Percentiles rank a stretch among this genome's conserved stretches.
Evolutionary conservation across 2,888 invertebrate genomes (phyloP).

Genomic region (Plebejus anna): DNA sequence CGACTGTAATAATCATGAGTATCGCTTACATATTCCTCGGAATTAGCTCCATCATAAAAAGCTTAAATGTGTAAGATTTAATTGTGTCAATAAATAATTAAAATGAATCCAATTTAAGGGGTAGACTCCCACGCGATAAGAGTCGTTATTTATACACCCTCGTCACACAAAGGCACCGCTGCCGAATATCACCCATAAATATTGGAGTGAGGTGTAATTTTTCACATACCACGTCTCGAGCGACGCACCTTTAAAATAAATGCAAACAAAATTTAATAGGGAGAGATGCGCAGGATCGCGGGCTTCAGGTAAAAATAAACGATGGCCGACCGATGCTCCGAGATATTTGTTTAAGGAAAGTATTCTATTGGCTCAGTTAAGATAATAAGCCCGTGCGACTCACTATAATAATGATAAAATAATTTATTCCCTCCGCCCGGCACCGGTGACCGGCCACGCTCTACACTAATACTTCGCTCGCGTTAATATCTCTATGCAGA

Average conservation of each 20-base stretch:
- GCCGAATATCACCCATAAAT: conserved; percentile 81
- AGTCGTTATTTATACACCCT: conserved; percentile 79
- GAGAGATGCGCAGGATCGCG: conserved; percentile 78
- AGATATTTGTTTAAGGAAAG: conserved; percentile 61
- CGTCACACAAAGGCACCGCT: conserved; percentile 78
- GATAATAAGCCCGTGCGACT: conserved; percentile 41
- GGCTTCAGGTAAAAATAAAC: conserved; percentile 77
- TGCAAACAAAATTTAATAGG: conserved; percentile 81
- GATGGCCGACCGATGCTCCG: conserved; percentile 66
- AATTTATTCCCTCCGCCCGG: background rate
- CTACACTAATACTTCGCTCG: conserved; percentile 17
- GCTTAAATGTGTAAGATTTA: conserved; percentile 39
- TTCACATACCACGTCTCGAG: conserved; percentile 79
- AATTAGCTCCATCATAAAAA: conserved; percentile 20
- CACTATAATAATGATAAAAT: conserved; percentile 43
- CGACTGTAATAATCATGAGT: background rate
- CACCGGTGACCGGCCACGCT: background rate
- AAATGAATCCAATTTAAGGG: conserved; percentile 76
- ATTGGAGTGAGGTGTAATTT: conserved; percentile 80
- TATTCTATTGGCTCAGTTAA: conserved; percentile 42
- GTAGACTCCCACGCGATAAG: conserved; percentile 79
- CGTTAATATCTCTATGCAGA: conserved; percentile 19
- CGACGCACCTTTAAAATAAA: conserved; percentile 81
- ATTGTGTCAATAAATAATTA: conserved; percentile 73
- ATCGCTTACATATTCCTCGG: background rate